Base-by-base conservation (phyloP, 2,888 invertebrate genomes). In the Crioceris asparagi region DNA sequence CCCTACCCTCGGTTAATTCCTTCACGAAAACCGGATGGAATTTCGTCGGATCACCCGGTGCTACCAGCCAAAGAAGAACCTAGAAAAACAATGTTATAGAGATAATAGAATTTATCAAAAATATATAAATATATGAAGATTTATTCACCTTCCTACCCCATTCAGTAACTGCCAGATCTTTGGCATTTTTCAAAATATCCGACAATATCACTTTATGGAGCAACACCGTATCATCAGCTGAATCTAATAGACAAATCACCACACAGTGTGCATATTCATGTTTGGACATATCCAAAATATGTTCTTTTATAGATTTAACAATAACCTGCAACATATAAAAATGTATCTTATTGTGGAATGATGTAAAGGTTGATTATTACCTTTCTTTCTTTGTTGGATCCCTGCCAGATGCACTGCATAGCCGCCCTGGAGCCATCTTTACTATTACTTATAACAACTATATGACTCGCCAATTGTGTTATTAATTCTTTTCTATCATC, bases 201-300 rank as follows among this genome's bases (percentile, higher is more conserved):
- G 78, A 68, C 8, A 85, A 67, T 27, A 87, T 71, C 1, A 81
- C 76, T 62, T 94, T 94, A 54, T 83, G 83, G 14, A 93, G 72
- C 0, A 94, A 70, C 36, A 87, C 85, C 0, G 94, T 96, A 58
- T 97, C 96, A 59, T 97, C 96, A 2, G 92, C 80, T 0, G 77
- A 71, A 60, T 96, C 94, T 47, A 94, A 77, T 45, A 94, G 70
- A 0, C 87, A 77, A 44, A 93, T 68, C 17, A 96, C 65, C 15
- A 87, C 74, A 17, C 83, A 67, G 60, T 92, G 84, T 0, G 92
- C 94, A 48, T 87, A 79, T 61, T 94, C 88, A 50, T 94, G 92
- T 44, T 75, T 76, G 35, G 83, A 80, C 7, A 92, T 72, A 38
- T 85, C 79, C 3, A 79, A 68, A 1, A 86, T 74, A 56, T 88